Percentiles rank a stretch among this genome's conserved stretches.
phyloP scores from a whole-genome alignment of 2,888 invertebrate genomes.

The Tinea semifulvella region DNA sequence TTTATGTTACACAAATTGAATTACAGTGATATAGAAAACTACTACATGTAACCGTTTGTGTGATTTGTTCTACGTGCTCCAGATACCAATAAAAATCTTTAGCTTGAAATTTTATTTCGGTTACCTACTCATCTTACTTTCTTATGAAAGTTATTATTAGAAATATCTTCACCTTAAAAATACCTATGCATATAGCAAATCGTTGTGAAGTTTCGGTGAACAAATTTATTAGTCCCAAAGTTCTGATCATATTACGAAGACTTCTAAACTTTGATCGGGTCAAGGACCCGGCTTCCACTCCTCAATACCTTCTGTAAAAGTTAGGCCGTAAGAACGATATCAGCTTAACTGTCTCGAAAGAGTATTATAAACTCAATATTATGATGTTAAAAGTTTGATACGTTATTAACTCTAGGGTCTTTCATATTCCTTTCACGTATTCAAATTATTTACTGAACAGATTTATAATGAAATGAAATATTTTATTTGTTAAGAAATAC shows the following conservation, averaged over 20 bases:
- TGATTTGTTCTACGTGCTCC: no score
- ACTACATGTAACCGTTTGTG: no score
- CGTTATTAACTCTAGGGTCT: background rate
- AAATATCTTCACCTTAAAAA: background rate
- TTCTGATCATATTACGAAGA: slow-evolving; percentile 13
- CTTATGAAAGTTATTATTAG: no score
- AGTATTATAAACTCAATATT: slow-evolving; percentile 13
- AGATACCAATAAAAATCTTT: no score
- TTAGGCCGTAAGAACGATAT: slow-evolving; percentile 19
- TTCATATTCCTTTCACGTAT: background rate
- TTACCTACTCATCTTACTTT: no score
- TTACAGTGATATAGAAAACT: no score
- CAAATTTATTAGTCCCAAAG: slow-evolving; percentile 36
- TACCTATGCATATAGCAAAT: background rate
- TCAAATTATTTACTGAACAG: no score
- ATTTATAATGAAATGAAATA: no score
- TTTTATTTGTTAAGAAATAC: no score
- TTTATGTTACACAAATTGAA: background rate
- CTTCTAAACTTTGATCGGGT: slow-evolving; percentile 12
- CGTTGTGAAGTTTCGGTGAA: slow-evolving; percentile 19
- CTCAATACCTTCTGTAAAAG: slow-evolving; percentile 35
- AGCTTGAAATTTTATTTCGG: no score
- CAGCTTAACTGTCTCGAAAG: slow-evolving; percentile 11
- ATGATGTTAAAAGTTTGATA: slow-evolving; percentile 12
- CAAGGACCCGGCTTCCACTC: slow-evolving; percentile 17